These are phyloP conservation scores for Esox masquinongy DNA, from an alignment of 2,797 vertebrate genomes.

Conservation along the genomic window DNA sequence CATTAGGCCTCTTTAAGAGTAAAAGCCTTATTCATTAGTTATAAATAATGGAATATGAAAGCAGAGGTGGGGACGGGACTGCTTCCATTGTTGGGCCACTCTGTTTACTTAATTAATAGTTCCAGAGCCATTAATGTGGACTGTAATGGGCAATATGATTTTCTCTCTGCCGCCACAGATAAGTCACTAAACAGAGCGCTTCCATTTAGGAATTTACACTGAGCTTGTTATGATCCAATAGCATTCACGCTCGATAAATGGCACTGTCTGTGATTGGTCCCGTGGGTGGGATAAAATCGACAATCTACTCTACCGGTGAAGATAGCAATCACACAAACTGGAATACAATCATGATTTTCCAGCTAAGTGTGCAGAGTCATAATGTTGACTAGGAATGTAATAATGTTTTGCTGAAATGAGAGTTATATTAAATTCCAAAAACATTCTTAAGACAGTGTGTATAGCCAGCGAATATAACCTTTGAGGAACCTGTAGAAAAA, in stretches of 20 bases:
- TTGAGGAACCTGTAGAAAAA: background rate
- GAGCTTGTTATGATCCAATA: conserved; percentile 14
- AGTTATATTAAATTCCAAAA: background rate
- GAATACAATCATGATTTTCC: background rate
- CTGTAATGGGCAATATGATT: conserved; percentile 7
- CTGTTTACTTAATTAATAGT: conserved; percentile 6
- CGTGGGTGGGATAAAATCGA: background rate
- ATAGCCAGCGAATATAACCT: background rate
- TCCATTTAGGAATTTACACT: conserved; percentile 15
- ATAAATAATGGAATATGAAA: conserved; percentile 1
- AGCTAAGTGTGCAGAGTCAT: background rate
- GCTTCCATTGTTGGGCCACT: conserved; percentile 8
- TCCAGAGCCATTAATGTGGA: conserved; percentile 6
- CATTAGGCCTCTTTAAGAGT: conserved; percentile 4
- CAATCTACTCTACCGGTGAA: background rate
- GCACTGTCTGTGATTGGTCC: conserved; percentile 5
- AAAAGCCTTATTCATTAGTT: conserved; percentile 5
- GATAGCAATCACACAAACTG: conserved; percentile 1
- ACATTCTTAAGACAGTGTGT: background rate
- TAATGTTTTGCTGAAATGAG: background rate
- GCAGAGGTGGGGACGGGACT: background rate
- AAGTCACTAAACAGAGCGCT: conserved; percentile 5
- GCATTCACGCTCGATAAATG: conserved; percentile 5
- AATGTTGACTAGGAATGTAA: background rate
- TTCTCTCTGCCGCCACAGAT: background rate